Evolutionary conservation across 2,797 vertebrate species (phyloP).

Genomic region (Cygnus olor): DNA sequence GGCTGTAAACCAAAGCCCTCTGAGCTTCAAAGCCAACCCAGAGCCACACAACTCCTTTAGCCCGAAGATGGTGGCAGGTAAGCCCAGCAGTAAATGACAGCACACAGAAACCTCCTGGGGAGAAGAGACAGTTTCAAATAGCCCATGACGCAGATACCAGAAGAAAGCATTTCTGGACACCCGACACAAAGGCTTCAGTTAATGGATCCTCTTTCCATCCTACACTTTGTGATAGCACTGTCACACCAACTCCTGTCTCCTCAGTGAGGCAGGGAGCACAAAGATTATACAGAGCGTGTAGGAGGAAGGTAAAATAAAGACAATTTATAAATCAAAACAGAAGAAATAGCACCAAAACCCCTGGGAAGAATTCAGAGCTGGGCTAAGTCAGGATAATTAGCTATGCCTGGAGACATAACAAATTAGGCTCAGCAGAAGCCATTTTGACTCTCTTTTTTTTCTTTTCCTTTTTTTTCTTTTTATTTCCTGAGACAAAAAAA

Average conservation of each 20-base stretch:
- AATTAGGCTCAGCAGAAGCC: slow-evolving; percentile 1
- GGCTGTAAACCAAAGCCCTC: not conserved
- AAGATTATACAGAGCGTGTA: not conserved
- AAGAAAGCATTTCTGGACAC: not conserved
- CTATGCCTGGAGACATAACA: slow-evolving; percentile 13
- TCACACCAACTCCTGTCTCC: not conserved
- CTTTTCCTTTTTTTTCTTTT: not conserved
- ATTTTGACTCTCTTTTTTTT: not conserved
- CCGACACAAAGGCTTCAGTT: not conserved
- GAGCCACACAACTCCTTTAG: not conserved
- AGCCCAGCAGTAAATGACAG: not conserved
- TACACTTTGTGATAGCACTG: not conserved
- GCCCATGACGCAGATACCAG: not conserved
- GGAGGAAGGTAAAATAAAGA: slow-evolving; percentile 45
- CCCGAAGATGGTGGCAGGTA: not conserved
- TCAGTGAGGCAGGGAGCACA: not conserved
- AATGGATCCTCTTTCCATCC: not conserved
- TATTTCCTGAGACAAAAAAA: not conserved
- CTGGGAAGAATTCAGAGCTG: not conserved
- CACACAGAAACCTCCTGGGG: not conserved
- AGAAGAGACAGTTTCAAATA: not conserved
- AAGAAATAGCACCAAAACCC: slow-evolving; percentile 34
- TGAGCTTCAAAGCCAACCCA: not conserved
- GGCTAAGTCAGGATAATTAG: slow-evolving; percentile 42
- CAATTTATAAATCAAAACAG: slow-evolving; percentile 29